phyloP scores from a whole-genome alignment of 1,140 invertebrate genomes.

The Oreohelix idahoensis region DNA sequence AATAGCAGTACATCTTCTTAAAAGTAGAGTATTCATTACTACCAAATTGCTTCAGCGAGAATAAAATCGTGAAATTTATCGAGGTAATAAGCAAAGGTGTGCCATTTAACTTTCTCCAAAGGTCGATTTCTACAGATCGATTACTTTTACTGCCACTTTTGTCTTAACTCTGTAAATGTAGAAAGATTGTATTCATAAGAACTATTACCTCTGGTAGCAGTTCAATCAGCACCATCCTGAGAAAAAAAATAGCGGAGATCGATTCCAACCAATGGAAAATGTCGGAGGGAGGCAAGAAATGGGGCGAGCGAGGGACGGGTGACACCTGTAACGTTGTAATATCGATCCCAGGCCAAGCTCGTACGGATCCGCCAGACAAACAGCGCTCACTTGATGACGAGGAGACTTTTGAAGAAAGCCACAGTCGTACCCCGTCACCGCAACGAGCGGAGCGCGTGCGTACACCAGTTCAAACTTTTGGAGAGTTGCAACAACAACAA shows the following conservation, averaged over 20 bases:
- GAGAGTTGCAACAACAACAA: not conserved
- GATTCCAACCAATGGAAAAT: constrained; percentile 12
- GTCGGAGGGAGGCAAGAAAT: not conserved
- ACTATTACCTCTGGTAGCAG: not conserved
- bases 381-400: not conserved
- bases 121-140: not conserved
- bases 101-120: no score
- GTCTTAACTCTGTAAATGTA: not conserved
- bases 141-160: not conserved
- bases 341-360: constrained; percentile 16
- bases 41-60: no score
- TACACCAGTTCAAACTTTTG: no score
- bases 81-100: no score
- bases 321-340: constrained; percentile 2
- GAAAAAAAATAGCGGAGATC: not conserved
- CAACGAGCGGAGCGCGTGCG: not conserved
- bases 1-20: no score
- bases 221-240: not conserved
- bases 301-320: not conserved
- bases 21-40: no score
- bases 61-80: no score
- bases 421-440: not conserved
- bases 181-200: not conserved
- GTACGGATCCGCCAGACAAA: constrained; percentile 25
- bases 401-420: not conserved